Evolutionary conservation across 2,113 vertebrate species (phyloP), one percentile per base, ranked within the genome.

Genomic region (Lophochroa leadbeateri): DNA sequence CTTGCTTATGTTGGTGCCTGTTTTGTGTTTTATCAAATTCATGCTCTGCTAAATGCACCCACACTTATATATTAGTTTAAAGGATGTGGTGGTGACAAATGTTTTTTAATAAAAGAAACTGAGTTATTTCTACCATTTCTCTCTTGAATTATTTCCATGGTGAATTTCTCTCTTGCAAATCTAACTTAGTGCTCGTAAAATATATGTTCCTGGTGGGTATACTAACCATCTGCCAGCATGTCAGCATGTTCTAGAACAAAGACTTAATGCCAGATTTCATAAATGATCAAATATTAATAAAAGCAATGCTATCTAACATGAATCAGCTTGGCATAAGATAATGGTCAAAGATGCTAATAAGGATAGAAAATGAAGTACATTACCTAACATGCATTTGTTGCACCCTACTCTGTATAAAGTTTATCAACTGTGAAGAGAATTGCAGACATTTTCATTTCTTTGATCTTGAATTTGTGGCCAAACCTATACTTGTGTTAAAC

Each of bases 91-190:
- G 17, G 4, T 92, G 75, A 95, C 65, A 92, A 82, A 95, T 88
- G 58, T 13, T 90, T 94, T 97, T 97, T 94, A 97, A 96, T 94
- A 97, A 96, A 91, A 89, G 44, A 82, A 94, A 82, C 25, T 28
- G 69, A 94, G 90, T 93, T 79, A 92, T 94, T 88, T 61, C 72
- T 37, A 91, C 33, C 10, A 92, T 86, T 96, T 94, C 27, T 55
- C 29, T 76, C 78, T 88, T 86, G 44, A 95, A 76, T 82, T 81
- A 83, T 84, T 93, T 91, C 88, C 55, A 67, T 3, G 7, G 78
- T 83, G 84, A 90, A 82, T 81, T 88, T 79, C 21, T 81, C 69
- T 53, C 61, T 93, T 83, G 41, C 47, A 92, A 83, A 86, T 74
- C n/a, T 49, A 71, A 50, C 57, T 96, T 72, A 53, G 63, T 28